Base-by-base conservation (phyloP, 2,797 vertebrate species). In the Cheirogaleus major region DNA sequence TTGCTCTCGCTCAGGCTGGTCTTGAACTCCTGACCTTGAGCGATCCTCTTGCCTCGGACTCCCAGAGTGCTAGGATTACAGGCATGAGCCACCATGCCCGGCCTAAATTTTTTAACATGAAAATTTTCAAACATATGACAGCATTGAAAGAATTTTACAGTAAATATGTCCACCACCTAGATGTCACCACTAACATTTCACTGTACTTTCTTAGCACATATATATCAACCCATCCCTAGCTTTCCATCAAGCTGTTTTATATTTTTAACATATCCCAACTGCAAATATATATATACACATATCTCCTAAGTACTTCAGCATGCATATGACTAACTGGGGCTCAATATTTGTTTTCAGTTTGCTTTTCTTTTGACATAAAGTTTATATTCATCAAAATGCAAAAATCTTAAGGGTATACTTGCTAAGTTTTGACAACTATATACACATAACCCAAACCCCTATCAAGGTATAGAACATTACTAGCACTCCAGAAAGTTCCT, bases 341-440 rank as follows among this genome's bases (percentile, higher is more conserved):
- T 93, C 69, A 76, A 30, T 61, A 43, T 65, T 59, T 93, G 32
- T 14, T 88, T 82, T 41, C 27, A 52, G 17, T n/a, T n/a, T 61
- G 65, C 13, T 79, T 81, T 78, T 78, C 27, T 78, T 96, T 89
- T 94, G 55, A 76, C 63, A 69, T 93, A 50, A 91, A 81, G 35
- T 55, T 73, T 22, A 52, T 2, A 48, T n/a, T 12, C 48, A 76
- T 63, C 82, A 83, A 95, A 95, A 83, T 63, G 27, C 8, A 52
- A 41, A 69, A 30, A 55, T 70, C 63, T 92, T n/a, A 67, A 89
- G 70, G n/a, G 7, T 65, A 52, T 7, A 80, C 35, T 69, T 92
- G 59, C 10, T 89, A 45, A 92, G 38, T 78, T 78, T 18, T 86
- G 69, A 79, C 93, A 91, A 91, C 73, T 10, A 10, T 50, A 65